Evolutionary conservation across 1,140 invertebrate species (phyloP), one percentile per base, ranked within the genome.

Genomic region (Aradophagus sp.): DNA sequence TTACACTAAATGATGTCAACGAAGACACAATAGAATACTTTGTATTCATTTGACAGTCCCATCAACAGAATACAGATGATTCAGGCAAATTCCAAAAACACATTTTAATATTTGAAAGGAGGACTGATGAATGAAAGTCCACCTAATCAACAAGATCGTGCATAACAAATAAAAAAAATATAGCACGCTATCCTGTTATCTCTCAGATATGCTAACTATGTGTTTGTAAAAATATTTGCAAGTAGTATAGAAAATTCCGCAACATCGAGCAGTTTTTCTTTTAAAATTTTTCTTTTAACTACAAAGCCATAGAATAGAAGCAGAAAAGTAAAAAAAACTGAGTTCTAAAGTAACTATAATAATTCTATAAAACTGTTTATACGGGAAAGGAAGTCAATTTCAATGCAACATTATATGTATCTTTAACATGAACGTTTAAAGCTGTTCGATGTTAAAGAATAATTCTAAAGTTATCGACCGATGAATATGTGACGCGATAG

Each of bases 161-260:
- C 35, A 17, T 7, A 55, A 65, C 41, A 56, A 67, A 63, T 58
- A 6, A 50, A 52, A 50, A 56, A 67, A 44, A 58, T 67, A 67
- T 35, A 66, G 53, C 44, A 67, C 52, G 53, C 38, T 36, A 58
- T 44, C 8, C n/a, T 44, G 17, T 47, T 38, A 34, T 47, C 17
- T 53, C 15, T 39, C 8, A 31, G 20, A 42, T 70, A 50, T 47
- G 36, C 35, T 66, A 67, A 52, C 13, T 45, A 71, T 53, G 14
- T 55, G 26, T 63, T 53, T n/a, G 48, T 63, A 65, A n/a, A 71
- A 65, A 48, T 50, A 27, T 38, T 58, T 39, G 44, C 53, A 65
- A 42, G 45, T 63, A 63, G 31, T 52, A 45, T 38, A 61, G 56
- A 70, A 56, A 65, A 62, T 71, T 50, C 53, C 62, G 50, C 55